Evolutionary conservation across 2,888 invertebrate species (phyloP).

Genomic region (Mythimna ferrago): DNA sequence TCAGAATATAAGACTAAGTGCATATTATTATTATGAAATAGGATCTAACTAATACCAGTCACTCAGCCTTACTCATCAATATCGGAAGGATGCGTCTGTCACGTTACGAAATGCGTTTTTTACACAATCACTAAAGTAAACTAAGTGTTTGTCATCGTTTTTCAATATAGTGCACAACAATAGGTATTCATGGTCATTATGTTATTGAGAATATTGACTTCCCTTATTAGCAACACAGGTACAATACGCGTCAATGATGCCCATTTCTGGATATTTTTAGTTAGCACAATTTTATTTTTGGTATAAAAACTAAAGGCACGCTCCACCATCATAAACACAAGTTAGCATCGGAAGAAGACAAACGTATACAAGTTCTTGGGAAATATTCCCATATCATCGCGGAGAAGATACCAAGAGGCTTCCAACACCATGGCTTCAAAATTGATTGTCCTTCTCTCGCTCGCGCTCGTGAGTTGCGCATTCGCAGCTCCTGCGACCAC

Average conservation of each 20-base stretch:
- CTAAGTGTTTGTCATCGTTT: constrained; percentile 70
- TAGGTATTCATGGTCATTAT: constrained; percentile 85
- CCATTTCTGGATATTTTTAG: constrained; percentile 79
- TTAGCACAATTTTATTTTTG: constrained; percentile 80
- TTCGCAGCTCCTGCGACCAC: constrained; percentile 75
- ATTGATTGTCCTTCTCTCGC: constrained; percentile 77
- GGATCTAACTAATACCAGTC: constrained; percentile 6
- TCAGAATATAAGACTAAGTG: background rate
- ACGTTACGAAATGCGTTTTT: constrained; percentile 56
- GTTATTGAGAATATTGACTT: constrained; percentile 85
- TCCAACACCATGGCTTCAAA: constrained; percentile 79
- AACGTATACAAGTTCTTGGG: constrained; percentile 71
- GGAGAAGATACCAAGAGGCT: constrained; percentile 79
- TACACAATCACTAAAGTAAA: constrained; percentile 68
- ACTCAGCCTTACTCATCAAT: constrained; percentile 64
- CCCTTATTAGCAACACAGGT: constrained; percentile 73
- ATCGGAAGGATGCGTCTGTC: constrained; percentile 67
- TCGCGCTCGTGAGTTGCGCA: constrained; percentile 72
- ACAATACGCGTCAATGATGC: constrained; percentile 82
- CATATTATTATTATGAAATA: constrained; percentile 21
- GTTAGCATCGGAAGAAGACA: constrained; percentile 57
- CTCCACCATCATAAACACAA: constrained; percentile 53
- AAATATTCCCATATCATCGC: constrained; percentile 67
- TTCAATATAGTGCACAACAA: constrained; percentile 78
- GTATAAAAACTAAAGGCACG: constrained; percentile 81